phyloP scores from a whole-genome alignment of 2,797 vertebrate species.

The Tokudaia muenninki region DNA sequence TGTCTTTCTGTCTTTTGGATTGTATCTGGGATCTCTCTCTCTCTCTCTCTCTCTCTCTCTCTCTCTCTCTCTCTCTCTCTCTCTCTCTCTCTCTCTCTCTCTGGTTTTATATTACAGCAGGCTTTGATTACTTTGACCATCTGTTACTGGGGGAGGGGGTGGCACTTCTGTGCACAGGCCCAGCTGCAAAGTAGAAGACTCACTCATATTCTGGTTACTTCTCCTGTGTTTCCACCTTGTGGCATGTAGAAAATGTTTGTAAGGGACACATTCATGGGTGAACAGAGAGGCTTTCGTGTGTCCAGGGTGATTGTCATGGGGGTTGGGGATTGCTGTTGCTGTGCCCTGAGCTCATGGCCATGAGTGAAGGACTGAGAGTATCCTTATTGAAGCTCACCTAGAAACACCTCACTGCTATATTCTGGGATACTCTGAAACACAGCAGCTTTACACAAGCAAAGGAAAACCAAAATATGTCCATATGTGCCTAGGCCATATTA shows the following conservation, averaged over 20 bases:
- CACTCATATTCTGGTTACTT: neutral
- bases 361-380: neutral
- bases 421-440: neutral
- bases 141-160: neutral
- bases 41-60: neutral
- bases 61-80: neutral
- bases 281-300: neutral
- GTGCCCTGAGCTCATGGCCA: no score
- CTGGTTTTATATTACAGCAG: constrained; percentile 15
- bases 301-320: neutral
- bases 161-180: neutral
- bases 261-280: neutral
- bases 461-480: neutral
- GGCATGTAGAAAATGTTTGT: neutral
- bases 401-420: neutral
- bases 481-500: neutral
- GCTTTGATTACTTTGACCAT: constrained; percentile 39
- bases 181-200: neutral
- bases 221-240: neutral
- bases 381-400: neutral
- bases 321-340: neutral
- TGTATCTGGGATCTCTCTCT: neutral
- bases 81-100: neutral
- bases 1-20: constrained; percentile 34
- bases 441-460: neutral